Percentiles rank a stretch among this genome's conserved stretches.
phyloP scores from a whole-genome alignment of 2,888 invertebrate genomes.

The Yponomeuta evonymella region DNA sequence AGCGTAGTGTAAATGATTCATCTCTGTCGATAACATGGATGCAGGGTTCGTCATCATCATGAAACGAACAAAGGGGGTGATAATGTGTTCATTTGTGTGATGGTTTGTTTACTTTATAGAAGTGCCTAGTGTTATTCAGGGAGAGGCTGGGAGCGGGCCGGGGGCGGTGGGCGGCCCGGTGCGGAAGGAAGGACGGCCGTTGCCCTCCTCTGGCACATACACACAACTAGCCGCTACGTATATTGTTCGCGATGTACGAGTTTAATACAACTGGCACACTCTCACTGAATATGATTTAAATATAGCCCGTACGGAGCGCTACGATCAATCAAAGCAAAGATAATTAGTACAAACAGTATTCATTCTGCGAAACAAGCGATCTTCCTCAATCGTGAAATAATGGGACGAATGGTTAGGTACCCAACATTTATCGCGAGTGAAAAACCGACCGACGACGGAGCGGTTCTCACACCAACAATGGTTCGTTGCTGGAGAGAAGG shows the following conservation, averaged over 20 bases:
- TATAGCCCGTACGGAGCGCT: neutral
- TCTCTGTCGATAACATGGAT: constrained; percentile 12
- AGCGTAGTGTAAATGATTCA: constrained; percentile 6
- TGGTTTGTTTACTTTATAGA: constrained; percentile 10
- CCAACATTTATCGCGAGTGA: neutral
- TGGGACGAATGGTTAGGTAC: neutral
- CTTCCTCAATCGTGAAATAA: neutral
- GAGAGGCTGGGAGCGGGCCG: constrained; percentile 22
- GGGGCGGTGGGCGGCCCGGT: constrained; percentile 26
- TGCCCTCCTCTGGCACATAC: constrained; percentile 35
- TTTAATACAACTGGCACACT: constrained; percentile 4
- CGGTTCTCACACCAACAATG: constrained; percentile 14
- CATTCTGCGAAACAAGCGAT: neutral
- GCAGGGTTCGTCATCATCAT: constrained; percentile 11
- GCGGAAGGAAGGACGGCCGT: constrained; percentile 57
- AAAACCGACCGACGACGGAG: constrained; percentile 8
- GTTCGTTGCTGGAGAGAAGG: constrained; percentile 12
- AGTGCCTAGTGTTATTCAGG: neutral
- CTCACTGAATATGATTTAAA: constrained; percentile 7
- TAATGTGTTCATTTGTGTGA: neutral
- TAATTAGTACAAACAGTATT: neutral
- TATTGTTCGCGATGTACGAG: neutral
- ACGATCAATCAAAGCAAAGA: constrained; percentile 1
- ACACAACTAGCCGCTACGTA: neutral
- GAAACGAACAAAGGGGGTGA: constrained; percentile 16